phyloP scores from a whole-genome alignment of 2,797 vertebrate species.

The Lemur catta region DNA sequence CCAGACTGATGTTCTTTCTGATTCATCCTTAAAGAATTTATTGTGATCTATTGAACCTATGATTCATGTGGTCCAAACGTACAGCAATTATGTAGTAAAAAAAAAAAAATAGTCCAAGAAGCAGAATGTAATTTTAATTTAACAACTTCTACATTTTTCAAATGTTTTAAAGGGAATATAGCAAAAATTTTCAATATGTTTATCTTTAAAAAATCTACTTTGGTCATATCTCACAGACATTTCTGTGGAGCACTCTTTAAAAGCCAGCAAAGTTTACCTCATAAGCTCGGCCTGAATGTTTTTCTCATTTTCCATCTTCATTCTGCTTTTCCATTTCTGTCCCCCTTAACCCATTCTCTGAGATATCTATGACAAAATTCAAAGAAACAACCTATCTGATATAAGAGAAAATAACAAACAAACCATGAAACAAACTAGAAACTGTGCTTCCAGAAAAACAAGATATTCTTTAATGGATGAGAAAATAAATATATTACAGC shows the following conservation, averaged over 20 bases:
- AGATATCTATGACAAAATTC: not conserved
- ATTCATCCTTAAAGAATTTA: not conserved
- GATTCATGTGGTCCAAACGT: not conserved
- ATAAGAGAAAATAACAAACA: not conserved
- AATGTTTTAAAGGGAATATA: not conserved
- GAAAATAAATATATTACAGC: not conserved
- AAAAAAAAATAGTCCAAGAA: not conserved
- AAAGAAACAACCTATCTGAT: not conserved
- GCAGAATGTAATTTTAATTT: not conserved
- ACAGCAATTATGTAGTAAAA: not conserved
- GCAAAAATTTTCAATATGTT: not conserved
- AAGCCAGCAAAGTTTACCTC: not conserved
- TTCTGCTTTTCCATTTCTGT: not conserved
- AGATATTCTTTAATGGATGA: not conserved
- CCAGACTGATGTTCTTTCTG: not conserved
- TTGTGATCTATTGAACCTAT: not conserved
- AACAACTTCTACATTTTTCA: not conserved
- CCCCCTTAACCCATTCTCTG: not conserved
- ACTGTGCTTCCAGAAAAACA: not conserved
- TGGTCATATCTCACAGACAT: not conserved
- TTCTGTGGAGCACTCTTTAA: not conserved
- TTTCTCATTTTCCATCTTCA: not conserved
- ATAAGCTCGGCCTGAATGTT: not conserved
- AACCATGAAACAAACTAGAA: not conserved
- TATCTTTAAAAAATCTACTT: not conserved